These are phyloP conservation scores for Myopa testacea DNA, from an alignment of 2,888 invertebrate genomes.

Conservation along the genomic window DNA sequence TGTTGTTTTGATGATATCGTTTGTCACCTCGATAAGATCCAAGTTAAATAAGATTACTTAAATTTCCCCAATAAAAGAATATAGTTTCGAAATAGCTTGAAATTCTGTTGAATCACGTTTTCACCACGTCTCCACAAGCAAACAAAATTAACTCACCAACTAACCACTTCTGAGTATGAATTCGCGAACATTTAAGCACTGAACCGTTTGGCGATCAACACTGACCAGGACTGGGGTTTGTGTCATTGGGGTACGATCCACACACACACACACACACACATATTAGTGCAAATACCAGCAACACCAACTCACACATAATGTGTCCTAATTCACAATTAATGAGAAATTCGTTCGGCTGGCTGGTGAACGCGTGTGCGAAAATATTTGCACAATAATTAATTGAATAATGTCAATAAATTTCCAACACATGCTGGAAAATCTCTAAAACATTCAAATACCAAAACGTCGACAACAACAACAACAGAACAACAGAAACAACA, in stretches of 20 bases:
- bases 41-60: too few relatives aligned
- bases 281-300: not conserved
- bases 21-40: too few relatives aligned
- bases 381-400: constrained; percentile 67
- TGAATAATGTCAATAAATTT: constrained; percentile 67
- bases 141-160: too few relatives aligned
- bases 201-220: not conserved
- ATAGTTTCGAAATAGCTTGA: too few relatives aligned
- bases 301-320: constrained; percentile 39
- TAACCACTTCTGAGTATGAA: too few relatives aligned
- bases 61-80: too few relatives aligned
- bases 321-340: constrained; percentile 66
- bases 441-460: constrained; percentile 14
- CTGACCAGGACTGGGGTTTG: not conserved
- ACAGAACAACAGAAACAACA: not conserved
- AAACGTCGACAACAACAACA: not conserved
- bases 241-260: not conserved
- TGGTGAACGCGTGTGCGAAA: constrained; percentile 44
- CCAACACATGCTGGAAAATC: constrained; percentile 56
- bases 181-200: too few relatives aligned
- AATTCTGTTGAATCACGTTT: too few relatives aligned
- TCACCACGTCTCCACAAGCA: too few relatives aligned
- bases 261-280: not conserved
- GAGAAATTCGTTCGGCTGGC: constrained; percentile 54
- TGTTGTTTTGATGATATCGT: too few relatives aligned